phyloP scores from a whole-genome alignment of 2,888 invertebrate species.

The Eustalomyia histrio region DNA sequence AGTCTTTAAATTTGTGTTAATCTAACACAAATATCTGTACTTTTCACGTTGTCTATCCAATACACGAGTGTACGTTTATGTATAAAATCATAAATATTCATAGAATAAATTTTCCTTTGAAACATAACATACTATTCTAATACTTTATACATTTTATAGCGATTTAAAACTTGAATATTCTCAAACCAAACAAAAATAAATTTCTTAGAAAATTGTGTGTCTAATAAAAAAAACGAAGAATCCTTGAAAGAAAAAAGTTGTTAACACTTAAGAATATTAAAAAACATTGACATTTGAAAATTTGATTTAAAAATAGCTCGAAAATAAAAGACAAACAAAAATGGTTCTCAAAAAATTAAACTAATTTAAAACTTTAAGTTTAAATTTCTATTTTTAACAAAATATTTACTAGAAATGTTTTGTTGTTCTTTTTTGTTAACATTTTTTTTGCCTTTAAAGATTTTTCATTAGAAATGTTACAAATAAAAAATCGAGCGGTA shows the following conservation, averaged over 20 bases:
- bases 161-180: neutral
- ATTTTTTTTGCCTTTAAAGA: neutral
- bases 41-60: neutral
- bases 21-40: neutral
- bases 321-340: neutral
- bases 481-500: constrained; percentile 38
- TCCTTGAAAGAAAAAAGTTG: neutral
- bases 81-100: neutral
- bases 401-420: neutral
- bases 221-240: neutral
- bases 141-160: neutral
- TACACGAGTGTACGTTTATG: neutral
- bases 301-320: neutral
- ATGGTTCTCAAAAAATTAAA: neutral
- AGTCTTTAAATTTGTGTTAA: neutral
- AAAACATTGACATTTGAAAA: constrained; percentile 6
- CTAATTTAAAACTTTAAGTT: neutral
- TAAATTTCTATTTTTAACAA: neutral
- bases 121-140: neutral
- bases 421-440: neutral
- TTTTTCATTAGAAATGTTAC: neutral
- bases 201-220: neutral
- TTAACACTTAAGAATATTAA: constrained; percentile 3
- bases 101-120: neutral
- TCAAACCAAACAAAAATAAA: neutral